Base-by-base conservation (phyloP, 1,140 invertebrate genomes). In the Lamellibrachia luymesi region DNA sequence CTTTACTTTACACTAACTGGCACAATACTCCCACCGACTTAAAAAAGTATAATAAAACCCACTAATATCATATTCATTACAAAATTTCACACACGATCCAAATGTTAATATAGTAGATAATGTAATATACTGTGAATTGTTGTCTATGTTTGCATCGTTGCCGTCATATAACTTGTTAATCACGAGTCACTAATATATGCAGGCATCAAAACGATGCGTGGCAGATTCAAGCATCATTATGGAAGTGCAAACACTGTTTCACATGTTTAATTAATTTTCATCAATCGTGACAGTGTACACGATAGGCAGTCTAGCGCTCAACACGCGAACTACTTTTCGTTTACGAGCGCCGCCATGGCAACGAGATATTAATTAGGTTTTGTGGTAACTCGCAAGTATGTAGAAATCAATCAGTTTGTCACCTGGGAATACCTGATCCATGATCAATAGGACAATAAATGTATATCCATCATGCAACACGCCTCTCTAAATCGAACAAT, bases 231-330 rank as follows among this genome's bases (percentile, higher is more conserved):
- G 7, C 64, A 22, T 80, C 64, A 80, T 22, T 8, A 80, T 22
- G 5, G 64, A 80, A 80, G 64, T 80, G 25, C 17, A 80, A 80
- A 80, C 64, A 80, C 8, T 80, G 17, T 4, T 56, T 22, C 64
- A 80, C 64, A 80, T 80, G 64, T 80, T 80, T 80, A 80, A 80
- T 80, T 80, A 80, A 80, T 80, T 38, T 80, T 80, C 64, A 80
- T 80, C 64, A 80, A 80, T 22, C 64, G 64, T 17, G 64, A 80
- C 64, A 22, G 13, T 8, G 17, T 80, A 17, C 64, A 6, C 13
- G 64, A 80, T 80, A 17, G 64, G 13, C 64, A 80, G 64, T 80
- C 64, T 80, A 80, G 64, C 17, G 64, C 25, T 80, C 13, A 80
- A 80, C 64, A 80, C 64, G 64, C 5, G 64, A 80, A 80, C 13